Base-by-base conservation (phyloP, 1,140 invertebrate species). In the Phymastichus coffea region DNA sequence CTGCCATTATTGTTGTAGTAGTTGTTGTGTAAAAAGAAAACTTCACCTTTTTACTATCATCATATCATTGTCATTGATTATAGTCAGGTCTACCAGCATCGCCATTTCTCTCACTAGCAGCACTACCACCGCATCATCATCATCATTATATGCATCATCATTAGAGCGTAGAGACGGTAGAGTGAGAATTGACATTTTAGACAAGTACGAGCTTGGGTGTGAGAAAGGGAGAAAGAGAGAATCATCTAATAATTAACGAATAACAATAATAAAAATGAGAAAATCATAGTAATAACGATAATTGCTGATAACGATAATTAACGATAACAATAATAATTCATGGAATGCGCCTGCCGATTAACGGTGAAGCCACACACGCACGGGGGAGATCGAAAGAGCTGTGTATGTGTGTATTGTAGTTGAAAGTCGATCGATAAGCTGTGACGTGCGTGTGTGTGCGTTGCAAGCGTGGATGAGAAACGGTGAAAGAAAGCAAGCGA, bases 51-150 rank as follows among this genome's bases (percentile, higher is more conserved):
- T 60, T 61, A 48, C 26, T 41, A 40, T 41, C 47, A 48, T 19
- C 22, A 43, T 41, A 19, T 15, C 12, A 17, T 41, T 25, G 22
- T 47, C 49, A 15, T n/a, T 44, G 38, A 33, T 58, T 47, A n/a
- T 38, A 8, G 33, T 57, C 55, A 49, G 48, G 49, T 41, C 57
- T 64, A 65, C 51, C 59, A 62, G 52, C 49, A 62, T 58, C 57
- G 52, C 38, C 54, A 26, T 46, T 20, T 46, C 35, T 35, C 54
- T 19, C 37, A 58, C 56, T 49, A 63, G 12, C 40, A 46, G 51
- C 46, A 48, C 46, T 47, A 22, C 46, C 30, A 20, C n/a, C 43
- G 17, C 9, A 2, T 46, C 17, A 30, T 20, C 44, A 60, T 43
- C 25, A 57, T 55, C 49, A 40, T 66, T 33, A 57, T 23, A 49